Conservation (phyloP, 2,113 vertebrate species). For the Pyxicephalus adspersus region DNA sequence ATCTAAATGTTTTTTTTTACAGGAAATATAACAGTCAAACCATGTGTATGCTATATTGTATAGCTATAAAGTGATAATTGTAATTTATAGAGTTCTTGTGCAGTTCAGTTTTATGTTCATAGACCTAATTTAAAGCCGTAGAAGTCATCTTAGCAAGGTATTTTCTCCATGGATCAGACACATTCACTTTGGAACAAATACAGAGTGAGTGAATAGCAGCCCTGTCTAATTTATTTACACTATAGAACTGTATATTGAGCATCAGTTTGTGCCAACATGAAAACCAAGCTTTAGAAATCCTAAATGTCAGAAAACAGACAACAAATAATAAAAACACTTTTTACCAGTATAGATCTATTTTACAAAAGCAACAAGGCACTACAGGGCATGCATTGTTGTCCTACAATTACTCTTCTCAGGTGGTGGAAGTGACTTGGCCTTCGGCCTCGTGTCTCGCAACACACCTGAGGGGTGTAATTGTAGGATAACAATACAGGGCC, state of each 20-base stretch:
- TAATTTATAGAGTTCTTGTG: no score
- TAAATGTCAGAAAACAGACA: conserved; percentile 58
- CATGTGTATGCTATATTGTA: no score
- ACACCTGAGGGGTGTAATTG: conserved; percentile 57
- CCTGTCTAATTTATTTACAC: conserved; percentile 54
- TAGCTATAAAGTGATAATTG: no score
- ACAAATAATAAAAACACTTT: conserved; percentile 56
- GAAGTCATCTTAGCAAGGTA: conserved; percentile 10
- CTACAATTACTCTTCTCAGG: conserved; percentile 57
- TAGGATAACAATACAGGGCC: conserved; percentile 56
- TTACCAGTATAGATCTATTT: conserved; percentile 57
- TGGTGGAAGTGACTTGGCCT: conserved; percentile 56
- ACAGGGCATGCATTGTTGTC: conserved; percentile 55
- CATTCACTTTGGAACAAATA: conserved; percentile 43
- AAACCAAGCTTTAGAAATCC: conserved; percentile 57
- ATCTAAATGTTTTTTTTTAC: no score
- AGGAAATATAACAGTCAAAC: no score
- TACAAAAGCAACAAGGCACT: conserved; percentile 58
- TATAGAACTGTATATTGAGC: conserved; percentile 55
- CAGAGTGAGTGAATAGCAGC: conserved; percentile 36
- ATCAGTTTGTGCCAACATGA: conserved; percentile 55
- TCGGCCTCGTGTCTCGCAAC: conserved; percentile 57
- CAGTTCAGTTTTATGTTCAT: neutral
- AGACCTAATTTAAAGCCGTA: neutral
- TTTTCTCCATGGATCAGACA: conserved; percentile 41